Percentiles rank a stretch among this genome's conserved stretches.
phyloP scores from a whole-genome alignment of 2,888 invertebrate species.

The Colostygia pectinataria region DNA sequence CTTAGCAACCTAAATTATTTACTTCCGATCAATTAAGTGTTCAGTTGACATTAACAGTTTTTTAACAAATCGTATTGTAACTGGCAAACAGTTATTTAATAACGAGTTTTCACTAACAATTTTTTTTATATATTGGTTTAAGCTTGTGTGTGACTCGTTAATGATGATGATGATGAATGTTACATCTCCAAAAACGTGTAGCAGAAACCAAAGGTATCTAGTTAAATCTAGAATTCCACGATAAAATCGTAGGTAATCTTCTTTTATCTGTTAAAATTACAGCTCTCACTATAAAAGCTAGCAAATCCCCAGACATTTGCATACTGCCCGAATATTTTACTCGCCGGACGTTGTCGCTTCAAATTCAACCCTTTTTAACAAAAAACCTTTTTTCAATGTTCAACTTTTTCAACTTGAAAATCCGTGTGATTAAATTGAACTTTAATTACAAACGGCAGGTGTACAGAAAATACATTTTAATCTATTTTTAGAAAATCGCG shows the following conservation, averaged over 20 bases:
- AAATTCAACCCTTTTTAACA: slow-evolving; percentile 5
- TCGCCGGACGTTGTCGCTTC: not conserved
- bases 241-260: not conserved
- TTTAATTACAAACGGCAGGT: slow-evolving; percentile 14
- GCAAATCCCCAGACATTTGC: slow-evolving; percentile 13
- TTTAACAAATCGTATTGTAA: too few relatives aligned
- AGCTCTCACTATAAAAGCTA: slow-evolving; percentile 26
- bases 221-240: not conserved
- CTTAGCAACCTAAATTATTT: too few relatives aligned
- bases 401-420: slow-evolving; percentile 5
- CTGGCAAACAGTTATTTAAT: too few relatives aligned
- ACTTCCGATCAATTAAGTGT: too few relatives aligned
- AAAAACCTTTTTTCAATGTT: slow-evolving; percentile 9
- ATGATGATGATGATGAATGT: too few relatives aligned
- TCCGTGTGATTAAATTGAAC: slow-evolving; percentile 7
- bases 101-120: too few relatives aligned
- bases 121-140: too few relatives aligned
- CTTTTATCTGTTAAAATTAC: slow-evolving; percentile 16
- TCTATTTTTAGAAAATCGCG: not conserved
- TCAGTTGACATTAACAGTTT: too few relatives aligned
- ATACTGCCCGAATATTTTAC: slow-evolving; percentile 16
- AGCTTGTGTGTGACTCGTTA: too few relatives aligned
- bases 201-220: not conserved
- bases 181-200: too few relatives aligned
- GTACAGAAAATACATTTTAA: slow-evolving; percentile 5